phyloP scores from a whole-genome alignment of 2,113 vertebrate genomes.

The Sphaerodactylus townsendi region DNA sequence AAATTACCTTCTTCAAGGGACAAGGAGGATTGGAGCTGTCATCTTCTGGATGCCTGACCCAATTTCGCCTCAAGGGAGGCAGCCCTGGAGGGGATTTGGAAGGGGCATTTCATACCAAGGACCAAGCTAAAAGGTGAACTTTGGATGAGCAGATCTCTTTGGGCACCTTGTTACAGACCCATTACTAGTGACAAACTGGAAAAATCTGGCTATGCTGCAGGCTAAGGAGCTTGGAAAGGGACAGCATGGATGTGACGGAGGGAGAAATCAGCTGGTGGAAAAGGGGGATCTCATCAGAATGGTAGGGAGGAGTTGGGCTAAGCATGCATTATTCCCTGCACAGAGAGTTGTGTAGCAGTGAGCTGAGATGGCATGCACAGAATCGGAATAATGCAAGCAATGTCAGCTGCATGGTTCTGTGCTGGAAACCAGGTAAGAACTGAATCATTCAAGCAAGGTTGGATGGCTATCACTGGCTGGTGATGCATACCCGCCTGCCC shows the following conservation, averaged over 20 bases:
- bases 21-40: constrained; percentile 69
- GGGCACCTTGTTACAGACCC: not conserved
- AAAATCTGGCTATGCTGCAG: not conserved
- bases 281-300: accelerated
- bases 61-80: constrained; percentile 55
- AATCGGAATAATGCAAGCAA: not conserved
- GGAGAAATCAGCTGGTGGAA: not conserved
- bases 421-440: not conserved
- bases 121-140: accelerated
- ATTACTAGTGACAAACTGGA: not conserved
- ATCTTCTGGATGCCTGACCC: constrained; percentile 63
- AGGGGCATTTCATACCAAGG: not conserved
- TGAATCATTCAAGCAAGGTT: not conserved
- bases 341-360: not conserved
- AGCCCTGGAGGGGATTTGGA: not conserved
- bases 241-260: not conserved
- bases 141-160: not conserved
- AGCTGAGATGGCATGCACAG: no score
- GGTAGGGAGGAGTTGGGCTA: no score
- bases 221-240: not conserved
- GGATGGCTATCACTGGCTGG: no score
- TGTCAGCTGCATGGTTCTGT: not conserved
- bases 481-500: no score
- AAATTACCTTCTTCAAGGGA: constrained; percentile 67
- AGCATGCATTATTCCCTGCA: not conserved